Base-by-base conservation (phyloP, 2,113 vertebrate species). In the Zosterops pallidus region DNA sequence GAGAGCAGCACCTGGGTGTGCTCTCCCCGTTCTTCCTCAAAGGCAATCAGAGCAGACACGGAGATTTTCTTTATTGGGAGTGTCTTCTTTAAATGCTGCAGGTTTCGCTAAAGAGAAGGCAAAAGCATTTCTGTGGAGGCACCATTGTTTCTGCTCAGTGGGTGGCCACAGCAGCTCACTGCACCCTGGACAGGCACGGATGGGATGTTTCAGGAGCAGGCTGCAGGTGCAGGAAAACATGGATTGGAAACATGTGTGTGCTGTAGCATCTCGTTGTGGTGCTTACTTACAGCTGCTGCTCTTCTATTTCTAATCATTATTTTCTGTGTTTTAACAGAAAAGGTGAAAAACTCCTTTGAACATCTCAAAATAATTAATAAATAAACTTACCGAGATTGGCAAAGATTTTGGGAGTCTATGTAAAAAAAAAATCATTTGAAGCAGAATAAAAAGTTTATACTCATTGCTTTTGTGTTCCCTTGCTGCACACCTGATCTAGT, bases 131-230 rank as follows among this genome's bases (percentile, higher is more conserved):
- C 97, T 99, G 99, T 72, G 99, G 98, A 83, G 98, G 98, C 65
- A 98, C 98, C 70, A 97, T 99, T 94, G 96, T 99, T 95, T 98
- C 97, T 37, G 96, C 98, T 33, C 97, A 93, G 80, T 98, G 98
- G 98, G 96, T 99, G 57, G 89, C 99, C 83, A 99, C 98, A 0
- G 99, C 99, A 11, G 98, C 99, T 86, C 99, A 99, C 96, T 99
- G 99, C 50, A 90, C 98, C 71, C 42, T 83, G 23, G 96, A 95
- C 92, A 98, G 97, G 98, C 98, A 98, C 33, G 89, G 33, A 93
- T 62, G 82, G 8, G 46, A 6, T 53, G n/a, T 69, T 89, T 57
- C 65, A 52, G 71, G 39, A 75, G 41, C 57, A 37, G 65, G 50
- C 47, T 94, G 83, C 75, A 80, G 74, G 84, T 57, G 80, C 64